Percentiles rank a stretch among this genome's conserved stretches.
Evolutionary conservation across 2,888 invertebrate genomes (phyloP).

Genomic region (Xanthorhoe spadicearia): DNA sequence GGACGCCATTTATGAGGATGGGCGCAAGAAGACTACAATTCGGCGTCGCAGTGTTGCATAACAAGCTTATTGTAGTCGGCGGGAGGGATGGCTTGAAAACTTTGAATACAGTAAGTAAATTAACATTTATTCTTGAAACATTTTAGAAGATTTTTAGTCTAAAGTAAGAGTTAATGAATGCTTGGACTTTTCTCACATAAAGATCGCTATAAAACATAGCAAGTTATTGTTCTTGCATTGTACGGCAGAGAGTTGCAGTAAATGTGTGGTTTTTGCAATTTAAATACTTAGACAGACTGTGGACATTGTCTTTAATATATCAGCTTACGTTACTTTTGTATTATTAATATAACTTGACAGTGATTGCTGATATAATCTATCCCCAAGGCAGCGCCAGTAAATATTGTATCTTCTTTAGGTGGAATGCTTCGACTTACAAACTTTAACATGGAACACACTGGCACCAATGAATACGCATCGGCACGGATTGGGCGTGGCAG

Average conservation of each 20-base stretch:
- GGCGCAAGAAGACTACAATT: slow-evolving; percentile 94
- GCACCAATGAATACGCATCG: slow-evolving; percentile 96
- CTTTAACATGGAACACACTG: slow-evolving; percentile 91
- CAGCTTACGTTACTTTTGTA: no score
- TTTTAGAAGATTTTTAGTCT: no score
- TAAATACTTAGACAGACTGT: no score
- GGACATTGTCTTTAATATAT: no score
- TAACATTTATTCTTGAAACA: no score
- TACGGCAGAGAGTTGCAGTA: no score
- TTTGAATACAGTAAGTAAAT: slow-evolving; percentile 88
- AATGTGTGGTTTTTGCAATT: no score
- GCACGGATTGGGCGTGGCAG: slow-evolving; percentile 91
- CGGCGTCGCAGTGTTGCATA: slow-evolving; percentile 93
- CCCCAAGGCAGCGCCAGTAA: slow-evolving; percentile 9
- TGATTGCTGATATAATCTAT: not conserved
- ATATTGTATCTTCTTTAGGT: slow-evolving; percentile 68
- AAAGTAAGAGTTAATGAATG: no score
- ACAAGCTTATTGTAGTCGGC: slow-evolving; percentile 94
- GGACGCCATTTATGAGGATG: slow-evolving; percentile 91
- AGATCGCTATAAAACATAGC: not conserved
- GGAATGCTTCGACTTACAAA: slow-evolving; percentile 94
- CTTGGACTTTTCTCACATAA: no score
- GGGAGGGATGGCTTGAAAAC: slow-evolving; percentile 97
- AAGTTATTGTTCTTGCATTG: not conserved
- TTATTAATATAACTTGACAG: no score